Base-by-base conservation (phyloP, 2,797 vertebrate genomes). In the Sebastes cheni region DNA sequence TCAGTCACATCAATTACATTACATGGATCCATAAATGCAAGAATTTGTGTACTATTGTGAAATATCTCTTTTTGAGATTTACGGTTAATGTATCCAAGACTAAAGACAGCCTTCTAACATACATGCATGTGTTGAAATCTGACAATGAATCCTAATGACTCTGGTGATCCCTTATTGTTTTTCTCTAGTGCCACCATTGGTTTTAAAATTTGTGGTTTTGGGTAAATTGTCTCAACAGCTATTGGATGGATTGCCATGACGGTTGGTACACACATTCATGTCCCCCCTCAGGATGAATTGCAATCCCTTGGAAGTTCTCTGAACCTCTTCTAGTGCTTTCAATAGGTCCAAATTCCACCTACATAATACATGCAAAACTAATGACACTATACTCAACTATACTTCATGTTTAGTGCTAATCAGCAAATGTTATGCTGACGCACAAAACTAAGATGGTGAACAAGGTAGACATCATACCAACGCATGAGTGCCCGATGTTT, bases 121-220 rank as follows among this genome's bases (percentile, higher is more conserved):
- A 16, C 3, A 16, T 42, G 11, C 9, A 29, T 61, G 22, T 11
- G 27, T 22, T 67, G 9, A 67, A 67, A 76, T 67, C 25, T 42
- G 42, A 25, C 14, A 7, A 61, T 22, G 13, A 71, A 27, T 30
- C 36, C 20, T 18, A 30, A 46, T 52, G 42, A 34, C 5, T 52
- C 30, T 39, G 13, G 10, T 3, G 13, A 27, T 39, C 52, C 3
- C 1, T 34, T 30, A 0, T 0, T 36, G 36, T 39, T 42, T 36
- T 67, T 20, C 9, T 13, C 16, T 6, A 4, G 7, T 13, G 30
- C 22, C 22, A 36, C 6, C 0, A 54, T 64, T 27, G 27, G 32
- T 65, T 74, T 61, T 61, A 4, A 20, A 72, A 50, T n/a, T 22
- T 50, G 58, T 61, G 23, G 18, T 29, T 68, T 54, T 18, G 13